Evolutionary conservation across 2,888 invertebrate genomes (phyloP).

Genomic region (Hoplodrina blanda): DNA sequence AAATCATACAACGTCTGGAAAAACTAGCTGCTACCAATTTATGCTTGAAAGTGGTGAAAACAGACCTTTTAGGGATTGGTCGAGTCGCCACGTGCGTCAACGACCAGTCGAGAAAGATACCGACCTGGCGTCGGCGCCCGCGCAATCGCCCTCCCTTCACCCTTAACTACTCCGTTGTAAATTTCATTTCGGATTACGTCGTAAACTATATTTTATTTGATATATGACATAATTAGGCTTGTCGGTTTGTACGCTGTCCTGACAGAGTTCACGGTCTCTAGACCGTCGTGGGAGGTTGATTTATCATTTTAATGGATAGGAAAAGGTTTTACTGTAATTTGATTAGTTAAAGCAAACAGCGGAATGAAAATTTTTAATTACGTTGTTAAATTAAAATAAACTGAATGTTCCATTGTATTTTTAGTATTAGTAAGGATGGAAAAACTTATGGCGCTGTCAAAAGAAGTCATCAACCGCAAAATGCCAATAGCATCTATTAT

Average conservation of each 20-base stretch:
- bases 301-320: conserved; percentile 43
- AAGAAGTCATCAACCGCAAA: conserved; percentile 59
- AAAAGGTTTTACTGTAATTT: conserved; percentile 38
- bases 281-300: conserved; percentile 66
- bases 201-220: conserved; percentile 62
- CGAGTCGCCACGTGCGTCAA: conserved; percentile 57
- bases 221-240: conserved; percentile 69
- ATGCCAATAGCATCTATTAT: conserved; percentile 46
- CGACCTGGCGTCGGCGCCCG: conserved; percentile 65
- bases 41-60: conserved; percentile 56
- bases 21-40: conserved; percentile 4
- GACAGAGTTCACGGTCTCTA: conserved; percentile 65
- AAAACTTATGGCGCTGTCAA: conserved; percentile 53
- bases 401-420: conserved; percentile 12
- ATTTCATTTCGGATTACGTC: conserved; percentile 59
- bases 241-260: conserved; percentile 51
- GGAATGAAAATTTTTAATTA: conserved; percentile 18
- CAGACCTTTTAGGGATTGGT: conserved; percentile 44
- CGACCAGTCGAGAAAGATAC: conserved; percentile 54
- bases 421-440: conserved; percentile 23
- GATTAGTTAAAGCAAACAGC: conserved; percentile 40
- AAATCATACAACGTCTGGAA: not conserved
- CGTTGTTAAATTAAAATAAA: conserved; percentile 29
- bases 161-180: conserved; percentile 49
- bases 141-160: conserved; percentile 39